Base-by-base conservation (phyloP, 2,113 vertebrate species). In the Eidolon helvum region DNA sequence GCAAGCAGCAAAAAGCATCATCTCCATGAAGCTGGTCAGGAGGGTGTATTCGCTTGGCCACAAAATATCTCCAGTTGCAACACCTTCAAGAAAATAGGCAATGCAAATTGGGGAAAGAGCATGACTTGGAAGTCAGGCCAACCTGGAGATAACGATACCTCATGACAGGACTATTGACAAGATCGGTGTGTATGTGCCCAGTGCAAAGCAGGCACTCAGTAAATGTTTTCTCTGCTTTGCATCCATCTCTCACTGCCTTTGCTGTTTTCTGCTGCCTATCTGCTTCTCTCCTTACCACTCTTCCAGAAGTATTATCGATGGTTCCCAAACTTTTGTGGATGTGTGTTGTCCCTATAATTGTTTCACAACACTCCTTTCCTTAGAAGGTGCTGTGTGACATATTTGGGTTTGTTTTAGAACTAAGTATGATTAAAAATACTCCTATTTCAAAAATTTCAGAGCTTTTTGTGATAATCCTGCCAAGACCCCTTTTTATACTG, bases 391-490 rank as follows among this genome's bases (percentile, higher is more conserved):
- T 82, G 1, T 78, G 66, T 89, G 50, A 80, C 66, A 92, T 43
- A 94, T 74, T 71, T 79, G 87, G 57, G n/a, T 87, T 87, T 97
- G 50, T 88, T 94, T 95, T 74, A 94, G 48, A 91, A 93, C 86
- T 77, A 92, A 61, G n/a, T 91, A 33, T 86, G 72, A 85, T 75
- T 95, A 65, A 72, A 82, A 75, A 45, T 74, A 86, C 74, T 87
- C 15, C 72, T 95, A 26, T 72, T 92, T 78, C 55, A 48, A 96
- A 61, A 89, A 72, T 87, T 77, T 83, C 35, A 55, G 87, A 93
- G 28, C 22, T 40, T 95, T 90, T 92, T 97, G 69, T 94, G 65
- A 80, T 90, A 45, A 66, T n/a, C 45, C 83, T 75, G 69, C 55
- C 38, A 83, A 96, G 57, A 89, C 10, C 38, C 69, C 40, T 87